These are phyloP conservation scores for Amphiprion percula DNA, from an alignment of 2,113 vertebrate species.

Conservation along the genomic window DNA sequence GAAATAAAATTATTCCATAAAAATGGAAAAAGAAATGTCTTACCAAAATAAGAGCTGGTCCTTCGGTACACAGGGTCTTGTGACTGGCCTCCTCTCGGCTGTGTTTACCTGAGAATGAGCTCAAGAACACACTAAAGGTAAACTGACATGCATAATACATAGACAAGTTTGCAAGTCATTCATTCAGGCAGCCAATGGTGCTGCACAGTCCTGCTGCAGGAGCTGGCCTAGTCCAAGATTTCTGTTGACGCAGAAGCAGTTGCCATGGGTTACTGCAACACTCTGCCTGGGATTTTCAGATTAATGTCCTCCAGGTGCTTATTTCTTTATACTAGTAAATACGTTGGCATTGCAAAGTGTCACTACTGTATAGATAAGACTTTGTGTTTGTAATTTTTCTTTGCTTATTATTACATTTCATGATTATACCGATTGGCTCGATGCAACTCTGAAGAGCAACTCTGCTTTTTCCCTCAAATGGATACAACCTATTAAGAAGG, in stretches of 20 bases:
- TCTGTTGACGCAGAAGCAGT: constrained; percentile 82
- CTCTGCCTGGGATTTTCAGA: constrained; percentile 49
- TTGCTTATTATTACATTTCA: background rate
- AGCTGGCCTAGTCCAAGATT: constrained; percentile 71
- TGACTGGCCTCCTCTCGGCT: constrained; percentile 40
- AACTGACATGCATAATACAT: constrained; percentile 81
- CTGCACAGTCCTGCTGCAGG: constrained; percentile 48
- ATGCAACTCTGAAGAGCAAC: background rate
- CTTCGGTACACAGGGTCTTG: background rate
- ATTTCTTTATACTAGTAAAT: constrained; percentile 38
- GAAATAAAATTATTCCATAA: background rate
- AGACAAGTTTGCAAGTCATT: constrained; percentile 73
- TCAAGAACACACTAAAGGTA: constrained; percentile 78
- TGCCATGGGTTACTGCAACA: constrained; percentile 75
- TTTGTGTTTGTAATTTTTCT: constrained; percentile 12
- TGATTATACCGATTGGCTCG: background rate
- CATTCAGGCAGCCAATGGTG: constrained; percentile 75
- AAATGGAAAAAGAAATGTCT: constrained; percentile 35
- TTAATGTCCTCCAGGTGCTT: constrained; percentile 54
- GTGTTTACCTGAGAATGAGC: constrained; percentile 75
- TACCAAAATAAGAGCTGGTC: constrained; percentile 49
- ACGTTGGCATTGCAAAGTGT: background rate
- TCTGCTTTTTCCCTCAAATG: background rate
- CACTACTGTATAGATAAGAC: background rate
- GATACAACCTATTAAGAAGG: background rate